Evolutionary conservation across 2,797 vertebrate species (phyloP), one percentile per base, ranked within the genome.

Genomic region (Sus cebifrons): DNA sequence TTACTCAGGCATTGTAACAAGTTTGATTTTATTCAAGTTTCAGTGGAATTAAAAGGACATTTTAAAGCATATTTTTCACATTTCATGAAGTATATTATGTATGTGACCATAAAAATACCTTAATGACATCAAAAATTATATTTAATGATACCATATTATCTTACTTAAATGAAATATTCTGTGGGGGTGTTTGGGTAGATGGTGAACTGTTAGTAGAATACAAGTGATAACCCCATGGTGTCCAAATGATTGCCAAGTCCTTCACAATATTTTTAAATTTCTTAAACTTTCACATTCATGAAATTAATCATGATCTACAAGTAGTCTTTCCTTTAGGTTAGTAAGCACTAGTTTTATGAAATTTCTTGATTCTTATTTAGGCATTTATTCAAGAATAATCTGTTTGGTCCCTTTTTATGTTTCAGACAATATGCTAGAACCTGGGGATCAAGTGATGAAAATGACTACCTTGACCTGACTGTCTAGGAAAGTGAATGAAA

Each of bases 401-500:
- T 70, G 10, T 75, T 88, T 67, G 18, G 3, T 65, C 81, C 2
- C 0, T 54, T 78, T 79, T 75, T 5, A 85, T 77, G 11, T 83
- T 83, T 89, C 54, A 56, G 75, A 62, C 12, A 79, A 3, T 64
- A 65, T 75, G 3, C 11, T 71, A 81, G 67, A 79, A 14, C 9
- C 27, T 88, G 36, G 8, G 2, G 13, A 58, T 83, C 15, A 6
- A 82, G 6, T 83, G 36, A 85, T 71, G 7, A 94, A 89, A 96
- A 84, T 58, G 40, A 75, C 64, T 75, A 16, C 7, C 25, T 77
- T 70, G 4, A 73, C 32, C 17, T 89, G 44, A 70, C 5, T 52
- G 21, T 86, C 54, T 60, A 62, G 6, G 54, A 56, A 94, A 79
- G 21, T 49, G 27, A 87, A 75, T 75, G 36, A 95, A 89, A 96